Evolutionary conservation across 2,888 invertebrate genomes (phyloP), one percentile per base, ranked within the genome.

Genomic region (Antheraea yamamai): DNA sequence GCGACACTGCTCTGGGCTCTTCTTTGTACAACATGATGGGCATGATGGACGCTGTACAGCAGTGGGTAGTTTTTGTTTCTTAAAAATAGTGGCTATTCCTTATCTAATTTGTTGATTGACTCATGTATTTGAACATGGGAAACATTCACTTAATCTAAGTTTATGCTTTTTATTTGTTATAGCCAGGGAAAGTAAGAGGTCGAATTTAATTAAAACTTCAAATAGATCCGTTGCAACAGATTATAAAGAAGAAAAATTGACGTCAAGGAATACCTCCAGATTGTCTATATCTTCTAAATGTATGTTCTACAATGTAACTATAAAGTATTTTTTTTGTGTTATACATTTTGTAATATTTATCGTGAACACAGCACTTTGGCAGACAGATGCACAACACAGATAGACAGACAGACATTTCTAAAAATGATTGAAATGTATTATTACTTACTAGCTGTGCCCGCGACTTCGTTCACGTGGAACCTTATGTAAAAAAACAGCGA

Each of bases 201-300:
- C 80, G 1, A 77, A 64, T 61, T 75, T 81, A 66, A 61, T 74
- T 1, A 88, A 86, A 82, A 77, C 80, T 52, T 71, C 81, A 58
- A 85, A 78, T 75, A 86, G 80, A 85, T 81, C 88, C 52, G 68
- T 83, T 55, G 86, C 80, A 76, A 76, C 84, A 14, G 85, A 88
- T 74, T 75, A 78, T 14, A 87, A 83, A 76, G 82, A 83, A 76
- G 85, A 85, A 47, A 88, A 86, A 76, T 83, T 80, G 73, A 66
- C 76, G 10, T 79, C 82, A 52, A 85, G 82, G 81, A 85, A 81
- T 55, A 82, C 85, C 74, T 85, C 88, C 35, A 86, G 85, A 79
- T 79, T 88, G 74, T 79, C 84, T 75, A 87, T 78, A 78, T 77
- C 84, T 76, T 74, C 84, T 61, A 91, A 88, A 84, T 82, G 92